Percentiles rank a stretch among this genome's conserved stretches.
These are phyloP conservation scores for Heliconius eleuchia DNA, from an alignment of 1,140 invertebrate species.

Conservation along the genomic window DNA sequence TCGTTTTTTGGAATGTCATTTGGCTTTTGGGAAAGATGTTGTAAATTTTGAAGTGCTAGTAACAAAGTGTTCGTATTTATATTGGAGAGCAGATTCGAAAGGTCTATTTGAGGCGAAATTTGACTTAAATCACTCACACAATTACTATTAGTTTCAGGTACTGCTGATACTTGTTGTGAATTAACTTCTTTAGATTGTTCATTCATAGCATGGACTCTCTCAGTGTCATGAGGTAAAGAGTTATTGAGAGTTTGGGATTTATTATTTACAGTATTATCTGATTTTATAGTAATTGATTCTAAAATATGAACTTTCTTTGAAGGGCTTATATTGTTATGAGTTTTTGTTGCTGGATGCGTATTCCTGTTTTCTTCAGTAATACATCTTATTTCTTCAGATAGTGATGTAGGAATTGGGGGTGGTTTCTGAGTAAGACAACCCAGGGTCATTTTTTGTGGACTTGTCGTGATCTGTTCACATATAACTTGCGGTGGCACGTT, in stretches of 20 bases:
- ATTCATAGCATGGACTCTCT: not conserved
- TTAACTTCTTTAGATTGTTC: not conserved
- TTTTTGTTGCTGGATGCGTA: constrained; percentile 27
- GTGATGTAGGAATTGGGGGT: constrained; percentile 41
- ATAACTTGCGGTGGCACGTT: not conserved
- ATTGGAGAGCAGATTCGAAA: constrained; percentile 60
- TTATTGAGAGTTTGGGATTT: not conserved
- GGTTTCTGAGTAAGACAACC: constrained; percentile 21
- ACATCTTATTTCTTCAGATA: constrained; percentile 46
- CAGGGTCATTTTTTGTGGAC: not conserved
- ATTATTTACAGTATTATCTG: constrained; percentile 22
- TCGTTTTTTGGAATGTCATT: constrained; percentile 23
- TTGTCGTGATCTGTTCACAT: not conserved
- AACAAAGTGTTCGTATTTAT: constrained; percentile 69
- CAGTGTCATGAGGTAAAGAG: not conserved
- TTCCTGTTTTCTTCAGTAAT: constrained; percentile 38
- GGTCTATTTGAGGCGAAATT: constrained; percentile 41
- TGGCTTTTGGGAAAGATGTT: constrained; percentile 49
- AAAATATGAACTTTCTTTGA: constrained; percentile 63
- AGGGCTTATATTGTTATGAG: constrained; percentile 49
- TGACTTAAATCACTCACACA: not conserved
- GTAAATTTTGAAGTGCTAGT: constrained; percentile 71
- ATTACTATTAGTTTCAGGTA: not conserved
- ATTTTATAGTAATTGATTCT: constrained; percentile 52
- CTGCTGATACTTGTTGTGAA: not conserved